Conservation (phyloP, 2,113 vertebrate genomes). For the Crotalus viridis region DNA sequence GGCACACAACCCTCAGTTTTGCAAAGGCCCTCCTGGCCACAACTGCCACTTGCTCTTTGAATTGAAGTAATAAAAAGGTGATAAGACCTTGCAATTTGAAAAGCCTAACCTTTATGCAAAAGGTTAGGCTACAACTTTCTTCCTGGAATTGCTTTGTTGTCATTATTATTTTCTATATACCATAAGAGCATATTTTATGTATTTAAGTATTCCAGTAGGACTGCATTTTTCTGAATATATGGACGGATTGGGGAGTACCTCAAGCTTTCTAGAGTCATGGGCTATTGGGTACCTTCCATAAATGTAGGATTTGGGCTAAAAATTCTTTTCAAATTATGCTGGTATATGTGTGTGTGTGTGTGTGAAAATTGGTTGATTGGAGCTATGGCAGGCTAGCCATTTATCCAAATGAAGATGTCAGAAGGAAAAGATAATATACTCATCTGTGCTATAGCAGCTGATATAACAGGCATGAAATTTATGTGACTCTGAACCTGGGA, state of each 20-base stretch:
- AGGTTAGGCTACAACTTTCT: neutral
- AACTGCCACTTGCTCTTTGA: neutral
- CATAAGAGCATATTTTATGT: neutral
- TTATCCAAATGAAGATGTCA: conserved; percentile 53
- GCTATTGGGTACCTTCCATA: neutral
- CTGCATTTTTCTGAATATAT: neutral
- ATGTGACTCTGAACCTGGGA: conserved; percentile 44
- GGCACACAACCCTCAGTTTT: neutral
- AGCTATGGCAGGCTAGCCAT: conserved; percentile 41
- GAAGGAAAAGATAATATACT: conserved; percentile 46
- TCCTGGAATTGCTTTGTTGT: neutral
- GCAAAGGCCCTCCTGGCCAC: neutral
- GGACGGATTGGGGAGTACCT: too few species aligned
- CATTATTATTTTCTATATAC: neutral
- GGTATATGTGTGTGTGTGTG: neutral
- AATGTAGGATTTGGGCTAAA: neutral
- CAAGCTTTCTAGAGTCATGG: neutral
- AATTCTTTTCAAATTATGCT: neutral
- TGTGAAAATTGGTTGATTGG: neutral
- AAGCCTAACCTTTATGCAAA: neutral
- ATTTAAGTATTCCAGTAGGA: neutral
- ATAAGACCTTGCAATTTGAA: neutral
- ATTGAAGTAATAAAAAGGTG: neutral
- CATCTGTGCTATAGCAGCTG: conserved; percentile 52
- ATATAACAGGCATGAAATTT: conserved; percentile 60